Conservation (phyloP, 2,797 vertebrate genomes). For the Hemibagrus guttatus region DNA sequence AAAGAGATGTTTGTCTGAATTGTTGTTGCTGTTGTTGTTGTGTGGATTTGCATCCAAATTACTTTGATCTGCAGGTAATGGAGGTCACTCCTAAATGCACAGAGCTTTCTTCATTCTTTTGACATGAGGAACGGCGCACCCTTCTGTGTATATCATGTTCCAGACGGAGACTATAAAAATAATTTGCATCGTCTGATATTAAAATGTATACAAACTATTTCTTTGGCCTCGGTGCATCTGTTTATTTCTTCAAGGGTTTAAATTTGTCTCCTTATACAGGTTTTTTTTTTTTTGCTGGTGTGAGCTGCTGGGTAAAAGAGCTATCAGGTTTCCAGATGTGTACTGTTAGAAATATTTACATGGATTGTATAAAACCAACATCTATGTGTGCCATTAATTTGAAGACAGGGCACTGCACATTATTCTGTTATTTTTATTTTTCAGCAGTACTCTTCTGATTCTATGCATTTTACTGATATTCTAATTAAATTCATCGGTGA, state of each 20-base stretch:
- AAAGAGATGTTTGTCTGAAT: neutral
- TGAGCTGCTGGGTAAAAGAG: neutral
- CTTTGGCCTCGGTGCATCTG: neutral
- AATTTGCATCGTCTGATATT: neutral
- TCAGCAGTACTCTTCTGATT: neutral
- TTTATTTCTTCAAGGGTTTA: neutral
- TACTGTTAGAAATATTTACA: neutral
- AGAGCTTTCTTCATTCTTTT: neutral
- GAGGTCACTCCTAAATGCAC: constrained; percentile 7
- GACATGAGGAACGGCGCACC: neutral
- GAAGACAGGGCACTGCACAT: neutral
- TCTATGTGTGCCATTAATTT: neutral
- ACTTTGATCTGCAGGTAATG: constrained; percentile 1
- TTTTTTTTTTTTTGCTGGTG: neutral
- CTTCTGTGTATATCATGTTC: neutral
- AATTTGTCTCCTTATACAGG: neutral
- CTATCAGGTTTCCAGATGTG: neutral
- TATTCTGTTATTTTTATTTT: neutral
- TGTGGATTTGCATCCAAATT: constrained; percentile 11
- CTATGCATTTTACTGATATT: neutral
- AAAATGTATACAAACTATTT: neutral
- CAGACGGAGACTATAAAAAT: neutral
- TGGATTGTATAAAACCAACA: neutral
- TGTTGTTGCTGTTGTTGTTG: neutral
- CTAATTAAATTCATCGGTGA: neutral